Percentiles rank a stretch among this genome's conserved stretches.
Conservation (phyloP, 2,113 vertebrate species). For the Xiphias gladius region DNA sequence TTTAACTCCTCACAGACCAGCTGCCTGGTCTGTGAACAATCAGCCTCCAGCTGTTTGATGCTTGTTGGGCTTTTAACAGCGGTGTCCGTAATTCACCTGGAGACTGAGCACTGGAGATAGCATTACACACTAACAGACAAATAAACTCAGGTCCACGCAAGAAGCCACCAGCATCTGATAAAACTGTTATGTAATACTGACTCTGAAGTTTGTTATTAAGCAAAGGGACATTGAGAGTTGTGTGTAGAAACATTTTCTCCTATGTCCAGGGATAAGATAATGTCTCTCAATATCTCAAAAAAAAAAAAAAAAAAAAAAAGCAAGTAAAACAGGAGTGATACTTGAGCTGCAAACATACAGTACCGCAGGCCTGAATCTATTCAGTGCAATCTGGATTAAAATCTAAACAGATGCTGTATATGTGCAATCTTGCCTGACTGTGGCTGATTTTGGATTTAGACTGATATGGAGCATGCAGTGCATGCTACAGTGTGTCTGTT, state of each 20-base stretch:
- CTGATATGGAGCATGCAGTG: background rate
- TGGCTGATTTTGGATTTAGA: background rate
- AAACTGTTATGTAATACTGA: constrained; percentile 40
- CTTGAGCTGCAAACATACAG: background rate
- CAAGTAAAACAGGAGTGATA: background rate
- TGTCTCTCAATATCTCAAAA: background rate
- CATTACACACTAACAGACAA: constrained; percentile 19
- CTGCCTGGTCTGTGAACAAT: constrained; percentile 7
- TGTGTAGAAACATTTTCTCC: background rate
- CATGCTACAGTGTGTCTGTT: background rate
- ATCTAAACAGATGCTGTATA: background rate
- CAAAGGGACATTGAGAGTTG: constrained; percentile 11
- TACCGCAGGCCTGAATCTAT: constrained; percentile 23
- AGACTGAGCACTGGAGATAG: too few relatives aligned
- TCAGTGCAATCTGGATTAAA: constrained; percentile 53
- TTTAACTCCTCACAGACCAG: constrained; percentile 2
- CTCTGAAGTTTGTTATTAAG: constrained; percentile 9
- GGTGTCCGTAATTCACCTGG: constrained; percentile 18
- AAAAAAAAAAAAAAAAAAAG: constrained; percentile 7
- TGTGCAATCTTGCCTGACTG: background rate
- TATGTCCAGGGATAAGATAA: background rate
- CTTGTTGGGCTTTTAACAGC: constrained; percentile 23
- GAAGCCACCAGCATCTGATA: background rate
- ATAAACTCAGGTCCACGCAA: background rate
- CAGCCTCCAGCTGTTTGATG: constrained; percentile 23